A percentile compares a stretch with the other conserved stretches of the same genome.
Conservation (phyloP, 1,140 invertebrate species). For the Probaryconus sp. region DNA sequence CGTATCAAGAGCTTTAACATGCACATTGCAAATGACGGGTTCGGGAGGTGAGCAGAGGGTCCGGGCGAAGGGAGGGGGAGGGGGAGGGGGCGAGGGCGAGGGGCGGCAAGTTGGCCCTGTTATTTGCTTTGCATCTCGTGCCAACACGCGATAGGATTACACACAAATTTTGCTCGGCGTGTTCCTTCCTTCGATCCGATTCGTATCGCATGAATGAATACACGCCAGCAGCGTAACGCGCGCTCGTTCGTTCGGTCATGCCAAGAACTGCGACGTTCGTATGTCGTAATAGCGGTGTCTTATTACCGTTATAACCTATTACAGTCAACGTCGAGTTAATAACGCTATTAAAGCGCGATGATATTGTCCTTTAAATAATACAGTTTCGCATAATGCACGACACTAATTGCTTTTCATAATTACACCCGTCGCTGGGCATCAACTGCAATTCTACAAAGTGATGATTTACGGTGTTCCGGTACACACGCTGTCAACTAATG, state of each 20-base stretch:
- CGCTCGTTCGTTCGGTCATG: constrained; percentile 30
- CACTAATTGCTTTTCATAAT: constrained; percentile 34
- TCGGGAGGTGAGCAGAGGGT: neutral
- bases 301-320: constrained; percentile 45
- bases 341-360: constrained; percentile 43
- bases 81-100: neutral
- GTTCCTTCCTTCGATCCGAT: constrained; percentile 39
- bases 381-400: constrained; percentile 9
- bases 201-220: constrained; percentile 38
- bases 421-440: neutral
- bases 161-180: constrained; percentile 34
- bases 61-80: too few relatives aligned
- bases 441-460: constrained; percentile 8
- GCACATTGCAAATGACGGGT: constrained; percentile 24
- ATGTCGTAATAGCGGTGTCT: constrained; percentile 30
- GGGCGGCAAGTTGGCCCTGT: constrained; percentile 6
- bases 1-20: constrained; percentile 26
- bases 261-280: constrained; percentile 34
- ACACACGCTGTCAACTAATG: neutral
- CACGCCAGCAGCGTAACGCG: constrained; percentile 20
- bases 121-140: constrained; percentile 46
- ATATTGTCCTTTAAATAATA: constrained; percentile 44
- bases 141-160: constrained; percentile 41
- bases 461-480: constrained; percentile 10
- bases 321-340: constrained; percentile 35